These are phyloP conservation scores for Disparrhopalites patrizii DNA, from an alignment of 2,888 invertebrate species.

Conservation along the genomic window DNA sequence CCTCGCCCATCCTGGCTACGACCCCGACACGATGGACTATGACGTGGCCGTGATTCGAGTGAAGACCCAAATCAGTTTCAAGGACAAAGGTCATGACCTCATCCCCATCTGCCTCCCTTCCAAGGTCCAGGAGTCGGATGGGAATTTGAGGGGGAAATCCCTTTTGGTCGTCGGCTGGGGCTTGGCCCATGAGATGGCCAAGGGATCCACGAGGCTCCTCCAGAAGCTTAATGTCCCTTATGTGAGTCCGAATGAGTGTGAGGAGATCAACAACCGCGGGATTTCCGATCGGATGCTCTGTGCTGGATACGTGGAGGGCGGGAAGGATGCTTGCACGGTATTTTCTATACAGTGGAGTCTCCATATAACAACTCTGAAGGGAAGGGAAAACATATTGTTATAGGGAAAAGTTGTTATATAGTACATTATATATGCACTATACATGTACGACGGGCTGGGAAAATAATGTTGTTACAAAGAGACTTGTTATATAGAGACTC, in stretches of 20 bases:
- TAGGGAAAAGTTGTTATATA: no score
- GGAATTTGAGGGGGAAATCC: slow-evolving; percentile 1
- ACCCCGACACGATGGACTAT: slow-evolving; percentile 36
- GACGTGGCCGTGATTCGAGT: slow-evolving; percentile 43
- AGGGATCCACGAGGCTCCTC: slow-evolving; percentile 38
- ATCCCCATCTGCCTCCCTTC: slow-evolving; percentile 45
- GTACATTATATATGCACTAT: no score
- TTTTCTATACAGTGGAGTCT: not conserved
- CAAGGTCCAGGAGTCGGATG: not conserved
- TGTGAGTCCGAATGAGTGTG: slow-evolving; percentile 30
- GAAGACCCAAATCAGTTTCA: slow-evolving; percentile 37
- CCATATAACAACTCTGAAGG: no score
- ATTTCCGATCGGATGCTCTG: slow-evolving; percentile 30
- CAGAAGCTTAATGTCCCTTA: slow-evolving; percentile 43
- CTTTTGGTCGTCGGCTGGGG: slow-evolving; percentile 36
- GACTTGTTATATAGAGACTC: no score
- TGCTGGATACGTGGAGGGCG: slow-evolving; percentile 23
- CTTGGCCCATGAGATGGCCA: slow-evolving; percentile 21
- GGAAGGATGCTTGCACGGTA: slow-evolving; percentile 27
- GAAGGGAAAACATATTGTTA: no score
- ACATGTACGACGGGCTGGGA: no score
- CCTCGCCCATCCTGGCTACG: slow-evolving; percentile 42
- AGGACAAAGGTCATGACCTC: slow-evolving; percentile 28
- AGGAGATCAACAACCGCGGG: not conserved
- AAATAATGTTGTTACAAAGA: no score